Evolutionary conservation across 2,113 vertebrate genomes (phyloP), one percentile per base, ranked within the genome.

Genomic region (Takifugu bimaculatus): DNA sequence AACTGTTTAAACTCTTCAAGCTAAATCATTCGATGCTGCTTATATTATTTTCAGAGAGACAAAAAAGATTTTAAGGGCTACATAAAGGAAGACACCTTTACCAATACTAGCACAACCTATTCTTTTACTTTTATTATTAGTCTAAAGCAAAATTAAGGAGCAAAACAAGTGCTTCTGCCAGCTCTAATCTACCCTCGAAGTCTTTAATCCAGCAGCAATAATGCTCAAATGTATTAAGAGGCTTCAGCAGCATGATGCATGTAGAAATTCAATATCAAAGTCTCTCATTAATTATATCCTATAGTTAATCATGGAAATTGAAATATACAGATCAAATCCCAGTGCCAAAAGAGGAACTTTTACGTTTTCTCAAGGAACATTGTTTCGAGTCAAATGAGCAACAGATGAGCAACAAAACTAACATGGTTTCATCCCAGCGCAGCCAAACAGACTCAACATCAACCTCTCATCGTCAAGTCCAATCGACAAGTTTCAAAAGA

Each of bases 171-270:
- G 47, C 3, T 10, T 42, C 50, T 13, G 27, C 45, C 50, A 57
- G 49, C 54, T 54, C 35, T 70, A 75, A 72, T 56, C 71, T 53
- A 26, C 59, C 39, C 59, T 60, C 44, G 51, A 62, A 15, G n/a
- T 29, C 43, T 5, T 52, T 27, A 59, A 15, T n/a, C 11, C 50
- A 65, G 49, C 53, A 54, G 27, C 25, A 57, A 67, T 28, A 50
- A 43, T 51, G 48, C 1, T 43, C 5, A n/a, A 50, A 58, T 52
- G 1, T 50, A 44, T 49, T 44, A 49, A 28, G 39, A 1, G 39
- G 29, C 25, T 11, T 39, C 3, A 9, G 35, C 6, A 20, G 39
- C 54, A 64, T 11, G 63, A 15, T 10, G 29, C 7, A 39, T 39
- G 10, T 29, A n/a, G 39, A 50, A 50, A 26, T 4, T 50, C 6